Conservation (phyloP, 2,113 vertebrate species). For the Salvator merianae region DNA sequence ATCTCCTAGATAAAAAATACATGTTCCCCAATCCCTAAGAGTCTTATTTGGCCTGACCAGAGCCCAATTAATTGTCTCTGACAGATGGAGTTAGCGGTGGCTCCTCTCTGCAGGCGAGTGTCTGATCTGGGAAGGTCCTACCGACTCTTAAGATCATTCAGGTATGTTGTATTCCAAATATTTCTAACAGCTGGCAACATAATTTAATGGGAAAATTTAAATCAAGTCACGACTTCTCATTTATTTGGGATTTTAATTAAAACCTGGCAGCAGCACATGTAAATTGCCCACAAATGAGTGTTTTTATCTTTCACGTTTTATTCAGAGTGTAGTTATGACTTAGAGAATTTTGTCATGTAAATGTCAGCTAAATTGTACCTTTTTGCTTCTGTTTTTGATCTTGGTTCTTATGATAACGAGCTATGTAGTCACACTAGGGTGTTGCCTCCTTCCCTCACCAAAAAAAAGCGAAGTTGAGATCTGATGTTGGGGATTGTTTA, state of each 20-base stretch:
- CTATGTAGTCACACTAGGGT: constrained; percentile 38
- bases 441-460: constrained; percentile 8
- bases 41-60: background rate
- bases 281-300: constrained; percentile 53
- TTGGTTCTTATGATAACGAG: constrained; percentile 46
- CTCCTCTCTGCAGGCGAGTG: constrained; percentile 91
- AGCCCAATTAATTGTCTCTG: constrained; percentile 24
- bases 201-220: constrained; percentile 27
- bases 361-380: constrained; percentile 54
- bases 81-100: constrained; percentile 96
- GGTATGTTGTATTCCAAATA: constrained; percentile 73
- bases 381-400: constrained; percentile 55
- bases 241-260: constrained; percentile 46
- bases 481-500: constrained; percentile 40
- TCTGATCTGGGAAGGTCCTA: constrained; percentile 94
- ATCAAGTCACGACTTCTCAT: constrained; percentile 35
- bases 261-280: constrained; percentile 49
- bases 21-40: background rate
- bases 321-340: constrained; percentile 53
- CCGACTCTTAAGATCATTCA: constrained; percentile 92
- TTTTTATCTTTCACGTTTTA: constrained; percentile 54
- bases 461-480: constrained; percentile 9
- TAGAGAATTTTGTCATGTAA: constrained; percentile 63
- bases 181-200: background rate
- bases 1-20: background rate